Evolutionary conservation across 2,797 vertebrate genomes (phyloP).

Genomic region (Amblyraja radiata): DNA sequence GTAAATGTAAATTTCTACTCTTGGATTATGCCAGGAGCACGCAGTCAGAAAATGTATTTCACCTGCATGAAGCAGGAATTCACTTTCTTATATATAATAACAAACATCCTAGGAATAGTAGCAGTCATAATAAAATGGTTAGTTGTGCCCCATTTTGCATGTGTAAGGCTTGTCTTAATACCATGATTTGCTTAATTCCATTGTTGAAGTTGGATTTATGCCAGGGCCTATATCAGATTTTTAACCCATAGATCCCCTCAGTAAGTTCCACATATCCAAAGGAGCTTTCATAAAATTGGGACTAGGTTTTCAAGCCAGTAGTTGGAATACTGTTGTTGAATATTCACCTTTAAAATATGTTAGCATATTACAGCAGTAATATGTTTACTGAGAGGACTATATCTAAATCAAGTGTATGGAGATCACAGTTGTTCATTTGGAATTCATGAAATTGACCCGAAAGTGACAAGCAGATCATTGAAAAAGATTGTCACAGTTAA

Average conservation of each 20-base stretch:
- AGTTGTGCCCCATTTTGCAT: background rate
- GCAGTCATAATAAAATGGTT: background rate
- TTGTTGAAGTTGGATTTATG: background rate
- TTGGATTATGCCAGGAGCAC: background rate
- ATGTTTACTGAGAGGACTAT: background rate
- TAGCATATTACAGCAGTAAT: conserved; percentile 31
- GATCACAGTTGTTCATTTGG: conserved; percentile 31
- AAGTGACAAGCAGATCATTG: conserved; percentile 36
- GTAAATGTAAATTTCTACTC: background rate
- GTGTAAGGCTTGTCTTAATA: background rate
- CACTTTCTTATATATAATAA: background rate
- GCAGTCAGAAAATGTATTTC: background rate
- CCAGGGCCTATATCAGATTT: background rate
- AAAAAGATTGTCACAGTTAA: conserved; percentile 26
- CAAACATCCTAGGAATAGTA: background rate
- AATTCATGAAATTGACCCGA: conserved; percentile 36
- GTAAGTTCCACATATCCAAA: background rate
- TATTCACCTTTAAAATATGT: conserved; percentile 6
- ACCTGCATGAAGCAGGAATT: background rate
- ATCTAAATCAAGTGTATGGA: conserved; percentile 15
- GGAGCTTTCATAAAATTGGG: background rate
- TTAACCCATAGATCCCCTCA: background rate
- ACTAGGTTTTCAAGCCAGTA: background rate
- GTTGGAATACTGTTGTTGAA: background rate
- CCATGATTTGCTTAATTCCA: background rate